Conservation (phyloP, 2,888 invertebrate genomes). For the Barypeithes pellucidus region DNA sequence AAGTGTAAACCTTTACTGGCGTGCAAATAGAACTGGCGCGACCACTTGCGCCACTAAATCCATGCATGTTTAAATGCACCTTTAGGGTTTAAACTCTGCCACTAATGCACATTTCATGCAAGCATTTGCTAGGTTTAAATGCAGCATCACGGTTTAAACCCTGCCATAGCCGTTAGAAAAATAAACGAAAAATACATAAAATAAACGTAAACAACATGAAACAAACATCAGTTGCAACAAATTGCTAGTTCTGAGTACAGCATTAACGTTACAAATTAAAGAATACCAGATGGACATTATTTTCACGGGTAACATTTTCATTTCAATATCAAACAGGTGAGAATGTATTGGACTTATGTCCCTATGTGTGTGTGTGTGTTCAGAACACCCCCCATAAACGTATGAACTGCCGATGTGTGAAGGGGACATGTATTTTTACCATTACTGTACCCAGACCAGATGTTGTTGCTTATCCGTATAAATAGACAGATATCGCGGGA, state of each 20-base stretch:
- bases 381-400: constrained; percentile 30
- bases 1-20: too few relatives aligned
- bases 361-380: constrained; percentile 11
- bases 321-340: constrained; percentile 31
- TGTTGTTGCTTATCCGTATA: constrained; percentile 31
- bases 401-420: constrained; percentile 23
- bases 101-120: too few relatives aligned
- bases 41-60: too few relatives aligned
- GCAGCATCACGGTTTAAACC: not conserved
- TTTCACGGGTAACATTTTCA: not conserved
- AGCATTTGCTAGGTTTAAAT: not conserved
- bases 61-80: too few relatives aligned
- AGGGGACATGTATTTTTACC: constrained; percentile 36
- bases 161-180: not conserved
- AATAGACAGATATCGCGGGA: constrained; percentile 21
- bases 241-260: too few relatives aligned
- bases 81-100: too few relatives aligned
- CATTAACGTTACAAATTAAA: not conserved
- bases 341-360: constrained; percentile 6
- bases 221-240: too few relatives aligned
- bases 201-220: too few relatives aligned
- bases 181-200: too few relatives aligned
- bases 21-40: too few relatives aligned
- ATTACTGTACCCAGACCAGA: constrained; percentile 30
- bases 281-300: not conserved